phyloP scores from a whole-genome alignment of 2,888 invertebrate genomes.

The Phengaris arion region DNA sequence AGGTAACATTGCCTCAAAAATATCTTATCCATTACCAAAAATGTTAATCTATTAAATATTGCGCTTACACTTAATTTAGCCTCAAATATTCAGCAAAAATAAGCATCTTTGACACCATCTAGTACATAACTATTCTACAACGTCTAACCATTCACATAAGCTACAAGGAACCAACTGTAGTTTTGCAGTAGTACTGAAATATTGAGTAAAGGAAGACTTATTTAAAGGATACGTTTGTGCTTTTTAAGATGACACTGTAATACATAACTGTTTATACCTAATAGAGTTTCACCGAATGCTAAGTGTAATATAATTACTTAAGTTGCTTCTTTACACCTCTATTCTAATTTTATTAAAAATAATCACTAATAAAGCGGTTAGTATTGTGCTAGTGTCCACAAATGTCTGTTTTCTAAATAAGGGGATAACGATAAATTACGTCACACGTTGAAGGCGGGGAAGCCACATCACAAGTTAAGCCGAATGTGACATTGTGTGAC shows the following conservation, averaged over 20 bases:
- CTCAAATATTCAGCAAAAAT: slow-evolving; percentile 25
- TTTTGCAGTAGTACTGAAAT: slow-evolving; percentile 13
- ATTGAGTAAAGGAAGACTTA: slow-evolving; percentile 24
- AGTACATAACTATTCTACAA: not conserved
- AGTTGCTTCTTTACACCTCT: not conserved
- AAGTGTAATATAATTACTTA: no score
- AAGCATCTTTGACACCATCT: slow-evolving; percentile 26
- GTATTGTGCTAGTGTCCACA: not conserved
- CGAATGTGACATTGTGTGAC: no score
- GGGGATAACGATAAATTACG: no score
- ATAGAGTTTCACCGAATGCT: not conserved
- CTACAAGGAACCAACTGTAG: slow-evolving; percentile 28
- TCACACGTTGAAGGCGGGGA: no score
- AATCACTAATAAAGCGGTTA: not conserved
- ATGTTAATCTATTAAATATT: slow-evolving; percentile 21
- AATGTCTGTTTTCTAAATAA: not conserved
- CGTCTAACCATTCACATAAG: slow-evolving; percentile 11
- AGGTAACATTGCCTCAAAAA: slow-evolving; percentile 21
- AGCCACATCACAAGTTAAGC: no score
- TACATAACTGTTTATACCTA: not conserved
- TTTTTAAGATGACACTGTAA: not conserved
- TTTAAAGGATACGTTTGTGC: not conserved
- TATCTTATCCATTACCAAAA: slow-evolving; percentile 24
- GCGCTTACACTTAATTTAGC: slow-evolving; percentile 5
- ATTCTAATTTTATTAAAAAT: not conserved